These are phyloP conservation scores for Hormiphora californensis DNA, from an alignment of 37 sponge, comb jelly and placozoan species.

Conservation along the genomic window DNA sequence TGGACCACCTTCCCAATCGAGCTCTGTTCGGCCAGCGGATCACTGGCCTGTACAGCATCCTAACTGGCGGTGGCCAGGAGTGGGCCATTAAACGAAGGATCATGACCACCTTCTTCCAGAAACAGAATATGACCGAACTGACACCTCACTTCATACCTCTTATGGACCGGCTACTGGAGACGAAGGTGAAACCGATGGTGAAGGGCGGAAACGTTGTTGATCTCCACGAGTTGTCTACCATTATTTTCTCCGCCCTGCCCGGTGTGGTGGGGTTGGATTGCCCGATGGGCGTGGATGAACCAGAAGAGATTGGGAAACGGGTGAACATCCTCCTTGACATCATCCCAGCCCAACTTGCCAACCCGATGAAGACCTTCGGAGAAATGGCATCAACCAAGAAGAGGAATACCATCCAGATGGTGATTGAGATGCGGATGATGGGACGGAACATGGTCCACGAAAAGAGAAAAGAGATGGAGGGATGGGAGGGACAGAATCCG, in stretches of 20 bases:
- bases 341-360: background rate
- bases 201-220: background rate
- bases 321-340: background rate
- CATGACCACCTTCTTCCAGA: background rate
- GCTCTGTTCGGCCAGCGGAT: slow-evolving; percentile 2
- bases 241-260: slow-evolving; percentile 5
- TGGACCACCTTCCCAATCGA: background rate
- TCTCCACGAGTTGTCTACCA: background rate
- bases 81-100: background rate
- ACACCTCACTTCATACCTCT: background rate
- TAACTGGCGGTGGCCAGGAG: slow-evolving; percentile 6
- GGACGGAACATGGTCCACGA: background rate
- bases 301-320: background rate
- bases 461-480: slow-evolving; percentile 8
- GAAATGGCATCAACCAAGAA: background rate
- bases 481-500: background rate
- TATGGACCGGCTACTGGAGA: slow-evolving; percentile 4
- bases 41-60: background rate
- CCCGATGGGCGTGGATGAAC: background rate
- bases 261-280: background rate
- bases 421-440: slow-evolving; percentile 16
- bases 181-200: background rate
- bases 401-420: background rate
- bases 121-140: slow-evolving; percentile 14
- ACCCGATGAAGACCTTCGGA: background rate